A percentile compares a stretch with the other conserved stretches of the same genome.
These are phyloP conservation scores for Athrips mouffetella DNA, from an alignment of 2,888 invertebrate genomes.

Conservation along the genomic window DNA sequence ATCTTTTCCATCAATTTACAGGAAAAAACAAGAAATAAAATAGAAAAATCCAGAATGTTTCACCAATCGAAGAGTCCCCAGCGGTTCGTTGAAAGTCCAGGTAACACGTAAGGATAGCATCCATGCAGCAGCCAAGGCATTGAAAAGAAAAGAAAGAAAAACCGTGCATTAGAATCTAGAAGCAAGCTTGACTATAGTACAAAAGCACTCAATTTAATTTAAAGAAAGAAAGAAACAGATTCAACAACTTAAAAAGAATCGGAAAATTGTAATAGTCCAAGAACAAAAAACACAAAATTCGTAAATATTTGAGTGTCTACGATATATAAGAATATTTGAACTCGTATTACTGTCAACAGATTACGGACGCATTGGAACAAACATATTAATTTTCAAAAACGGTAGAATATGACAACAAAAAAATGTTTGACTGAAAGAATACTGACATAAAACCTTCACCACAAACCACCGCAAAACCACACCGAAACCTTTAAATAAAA, in stretches of 20 bases:
- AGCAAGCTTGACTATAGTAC: conserved; percentile 2
- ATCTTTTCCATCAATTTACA: conserved; percentile 61
- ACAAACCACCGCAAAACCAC: too few relatives aligned
- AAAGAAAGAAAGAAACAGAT: not conserved
- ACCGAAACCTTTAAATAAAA: too few relatives aligned
- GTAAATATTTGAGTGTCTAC: too few relatives aligned
- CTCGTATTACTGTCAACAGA: too few relatives aligned
- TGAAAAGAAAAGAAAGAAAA: conserved; percentile 50
- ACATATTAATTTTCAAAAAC: too few relatives aligned
- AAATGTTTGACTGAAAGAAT: too few relatives aligned
- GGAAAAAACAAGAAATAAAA: not conserved
- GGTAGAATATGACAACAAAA: too few relatives aligned
- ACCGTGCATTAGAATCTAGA: conserved; percentile 60
- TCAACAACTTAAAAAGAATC: not conserved
- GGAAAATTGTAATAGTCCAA: not conserved
- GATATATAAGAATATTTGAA: too few relatives aligned
- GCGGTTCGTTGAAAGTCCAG: conserved; percentile 20
- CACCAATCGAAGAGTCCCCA: conserved; percentile 24
- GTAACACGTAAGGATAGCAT: conserved; percentile 21
- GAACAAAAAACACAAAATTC: too few relatives aligned
- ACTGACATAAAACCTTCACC: too few relatives aligned
- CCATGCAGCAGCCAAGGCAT: conserved; percentile 35
- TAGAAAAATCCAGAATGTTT: not conserved
- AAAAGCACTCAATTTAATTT: conserved; percentile 17
- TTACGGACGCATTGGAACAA: too few relatives aligned